A percentile compares a stretch with the other conserved stretches of the same genome.
phyloP scores from a whole-genome alignment of 2,888 invertebrate species.

The Lycaena phlaeas region DNA sequence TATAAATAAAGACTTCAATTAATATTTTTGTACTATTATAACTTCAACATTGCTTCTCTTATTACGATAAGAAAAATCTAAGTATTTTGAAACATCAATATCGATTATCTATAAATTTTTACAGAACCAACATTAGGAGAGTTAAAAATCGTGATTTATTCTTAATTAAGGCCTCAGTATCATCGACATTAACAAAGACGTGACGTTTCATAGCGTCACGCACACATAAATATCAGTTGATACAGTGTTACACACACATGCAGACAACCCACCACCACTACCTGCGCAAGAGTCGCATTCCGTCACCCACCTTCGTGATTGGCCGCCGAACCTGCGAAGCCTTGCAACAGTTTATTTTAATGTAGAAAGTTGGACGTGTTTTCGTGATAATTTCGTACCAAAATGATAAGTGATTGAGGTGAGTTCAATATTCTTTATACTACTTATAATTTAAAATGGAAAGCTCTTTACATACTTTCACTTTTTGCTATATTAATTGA shows the following conservation, averaged over 20 bases:
- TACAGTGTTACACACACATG: conserved; percentile 40
- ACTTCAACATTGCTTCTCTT: too few relatives aligned
- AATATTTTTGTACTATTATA: too few relatives aligned
- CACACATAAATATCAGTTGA: conserved; percentile 28
- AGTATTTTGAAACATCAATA: not conserved
- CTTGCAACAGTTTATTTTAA: conserved; percentile 51
- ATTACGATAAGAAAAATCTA: too few relatives aligned
- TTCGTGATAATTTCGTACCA: conserved; percentile 17
- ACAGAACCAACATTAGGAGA: too few relatives aligned
- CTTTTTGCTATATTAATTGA: too few relatives aligned
- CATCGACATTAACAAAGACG: too few relatives aligned
- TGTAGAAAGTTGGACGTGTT: conserved; percentile 54
- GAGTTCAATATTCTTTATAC: conserved; percentile 19
- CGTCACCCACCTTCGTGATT: conserved; percentile 56
- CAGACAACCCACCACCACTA: conserved; percentile 31
- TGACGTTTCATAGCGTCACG: conserved; percentile 19
- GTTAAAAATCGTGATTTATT: too few relatives aligned
- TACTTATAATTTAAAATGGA: not conserved
- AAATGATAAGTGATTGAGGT: conserved; percentile 25
- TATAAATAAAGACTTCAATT: too few relatives aligned
- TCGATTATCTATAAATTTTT: too few relatives aligned
- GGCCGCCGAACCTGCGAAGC: conserved; percentile 50
- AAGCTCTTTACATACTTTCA: conserved; percentile 3
- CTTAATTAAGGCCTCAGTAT: too few relatives aligned
- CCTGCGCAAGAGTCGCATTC: conserved; percentile 70